phyloP scores from a whole-genome alignment of 1,140 invertebrate species.

The Paraescarpia echinospica region DNA sequence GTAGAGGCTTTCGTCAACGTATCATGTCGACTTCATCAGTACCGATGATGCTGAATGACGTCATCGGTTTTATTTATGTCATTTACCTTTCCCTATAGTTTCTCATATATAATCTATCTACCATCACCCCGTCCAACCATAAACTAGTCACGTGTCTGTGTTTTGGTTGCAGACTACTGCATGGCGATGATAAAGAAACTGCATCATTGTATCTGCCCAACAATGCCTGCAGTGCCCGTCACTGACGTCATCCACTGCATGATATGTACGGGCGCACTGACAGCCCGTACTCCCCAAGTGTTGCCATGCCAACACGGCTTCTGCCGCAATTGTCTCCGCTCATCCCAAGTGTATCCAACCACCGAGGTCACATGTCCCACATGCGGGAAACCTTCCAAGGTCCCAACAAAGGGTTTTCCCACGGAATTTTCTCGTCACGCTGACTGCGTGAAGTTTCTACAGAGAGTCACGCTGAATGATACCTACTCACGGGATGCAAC shows the following conservation, averaged over 20 bases:
- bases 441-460: neutral
- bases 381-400: neutral
- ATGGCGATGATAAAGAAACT: neutral
- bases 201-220: neutral
- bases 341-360: neutral
- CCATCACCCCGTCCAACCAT: too few relatives aligned
- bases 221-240: neutral
- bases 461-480: neutral
- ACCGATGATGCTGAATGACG: too few relatives aligned
- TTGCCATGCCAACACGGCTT: conserved; percentile 11
- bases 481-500: neutral
- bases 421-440: neutral
- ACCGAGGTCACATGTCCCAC: neutral
- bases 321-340: neutral
- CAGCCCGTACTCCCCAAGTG: neutral
- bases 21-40: too few relatives aligned
- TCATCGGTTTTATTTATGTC: too few relatives aligned
- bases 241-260: neutral
- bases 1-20: too few relatives aligned
- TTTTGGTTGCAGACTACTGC: neutral
- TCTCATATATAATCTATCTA: too few relatives aligned
- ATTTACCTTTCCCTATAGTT: too few relatives aligned
- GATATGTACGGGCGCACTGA: neutral
- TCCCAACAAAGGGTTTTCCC: neutral
- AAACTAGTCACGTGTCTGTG: neutral